These are phyloP conservation scores for Leptobrachium ailaonicum DNA, from an alignment of 2,113 vertebrate species.

Conservation along the genomic window DNA sequence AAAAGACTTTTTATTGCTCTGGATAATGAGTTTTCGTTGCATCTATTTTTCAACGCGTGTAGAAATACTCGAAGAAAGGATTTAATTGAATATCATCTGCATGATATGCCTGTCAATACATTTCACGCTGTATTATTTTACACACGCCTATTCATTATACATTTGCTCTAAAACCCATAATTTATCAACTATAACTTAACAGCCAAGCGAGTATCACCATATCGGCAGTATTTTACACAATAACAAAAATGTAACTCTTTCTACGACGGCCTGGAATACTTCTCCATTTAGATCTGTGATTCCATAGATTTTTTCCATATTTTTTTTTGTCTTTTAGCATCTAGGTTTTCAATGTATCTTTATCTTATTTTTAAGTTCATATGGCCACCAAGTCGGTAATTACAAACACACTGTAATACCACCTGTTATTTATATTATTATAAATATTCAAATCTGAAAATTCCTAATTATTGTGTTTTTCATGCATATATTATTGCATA, in stretches of 20 bases:
- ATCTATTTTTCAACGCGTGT: conserved; percentile 9
- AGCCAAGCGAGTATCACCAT: conserved; percentile 52
- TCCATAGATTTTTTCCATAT: background rate
- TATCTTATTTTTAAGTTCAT: conserved; percentile 22
- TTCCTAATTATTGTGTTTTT: conserved; percentile 50
- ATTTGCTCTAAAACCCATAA: conserved; percentile 56
- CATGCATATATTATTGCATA: conserved; percentile 47
- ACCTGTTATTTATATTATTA: conserved; percentile 44
- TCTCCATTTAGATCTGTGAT: background rate
- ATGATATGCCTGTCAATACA: conserved; percentile 52
- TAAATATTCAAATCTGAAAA: conserved; percentile 41
- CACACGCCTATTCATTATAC: conserved; percentile 53
- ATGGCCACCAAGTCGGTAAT: conserved; percentile 34
- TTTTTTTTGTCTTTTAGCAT: background rate
- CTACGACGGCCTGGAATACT: background rate
- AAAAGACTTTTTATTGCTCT: too few relatives aligned
- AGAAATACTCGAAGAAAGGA: conserved; percentile 46
- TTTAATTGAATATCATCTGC: conserved; percentile 54
- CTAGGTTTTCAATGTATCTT: background rate
- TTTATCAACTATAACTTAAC: conserved; percentile 57
- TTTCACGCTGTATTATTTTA: conserved; percentile 60
- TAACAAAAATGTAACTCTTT: background rate
- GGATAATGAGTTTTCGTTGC: conserved; percentile 34
- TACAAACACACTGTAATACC: conserved; percentile 40
- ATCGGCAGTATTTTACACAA: background rate